Conservation (phyloP, 2,797 vertebrate species). For the Spinibarbus caldwelli region DNA sequence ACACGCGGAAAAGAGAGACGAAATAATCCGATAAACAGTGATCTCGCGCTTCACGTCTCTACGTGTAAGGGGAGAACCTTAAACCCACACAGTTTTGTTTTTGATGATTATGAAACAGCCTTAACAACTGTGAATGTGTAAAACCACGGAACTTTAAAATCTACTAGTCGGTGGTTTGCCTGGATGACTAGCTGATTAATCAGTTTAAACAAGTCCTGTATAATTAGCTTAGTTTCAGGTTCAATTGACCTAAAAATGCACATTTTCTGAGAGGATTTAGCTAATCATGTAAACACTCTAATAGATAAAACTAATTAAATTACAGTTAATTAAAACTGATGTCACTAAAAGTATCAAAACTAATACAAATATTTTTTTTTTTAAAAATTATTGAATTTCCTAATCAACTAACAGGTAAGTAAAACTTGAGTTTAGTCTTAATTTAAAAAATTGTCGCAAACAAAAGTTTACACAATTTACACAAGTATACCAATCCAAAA, state of each 20-base stretch:
- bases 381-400: not conserved
- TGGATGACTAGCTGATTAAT: not conserved
- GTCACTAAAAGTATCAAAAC: not conserved
- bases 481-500: not conserved
- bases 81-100: not conserved
- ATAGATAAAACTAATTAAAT: not conserved
- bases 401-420: not conserved
- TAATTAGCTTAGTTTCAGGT: not conserved
- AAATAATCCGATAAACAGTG: conserved; percentile 18
- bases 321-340: too few species aligned
- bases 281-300: not conserved
- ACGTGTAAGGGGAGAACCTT: not conserved
- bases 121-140: too few species aligned
- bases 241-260: not conserved
- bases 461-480: not conserved
- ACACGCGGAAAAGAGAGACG: conserved; percentile 1
- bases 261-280: not conserved
- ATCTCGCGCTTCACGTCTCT: not conserved
- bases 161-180: not conserved
- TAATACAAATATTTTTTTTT: not conserved
- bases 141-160: too few species aligned
- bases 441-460: not conserved
- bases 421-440: not conserved
- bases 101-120: not conserved
- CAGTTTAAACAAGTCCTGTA: not conserved